Base-by-base conservation (phyloP, 2,888 invertebrate genomes). In the Chloromyia formosa region DNA sequence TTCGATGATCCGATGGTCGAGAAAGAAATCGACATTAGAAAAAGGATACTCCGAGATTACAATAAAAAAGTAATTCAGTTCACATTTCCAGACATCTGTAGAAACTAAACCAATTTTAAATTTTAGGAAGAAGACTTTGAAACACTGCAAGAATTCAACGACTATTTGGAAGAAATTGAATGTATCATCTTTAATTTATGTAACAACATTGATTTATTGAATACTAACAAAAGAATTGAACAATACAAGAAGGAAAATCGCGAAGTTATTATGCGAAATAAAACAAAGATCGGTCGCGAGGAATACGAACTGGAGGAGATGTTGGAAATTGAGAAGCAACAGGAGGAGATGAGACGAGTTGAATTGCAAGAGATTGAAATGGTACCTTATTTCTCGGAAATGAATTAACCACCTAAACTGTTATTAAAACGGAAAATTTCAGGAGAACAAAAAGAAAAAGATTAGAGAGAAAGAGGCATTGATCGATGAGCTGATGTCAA, bases 1-100 rank as follows among this genome's bases (percentile, higher is more conserved):
- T 99, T 98, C 83, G 98, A 99, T 87, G 98, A 99, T 87, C 89
- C 98, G 0, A 89, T 90, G 86, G 95, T 99, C 0, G 99, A 99
- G 85, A 98, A 98, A 84, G 99, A 99, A 88, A 93, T 98, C 9
- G 97, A 98, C 82, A 96, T 98, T 77, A 88, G 99, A 40, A 94
- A 94, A 82, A 88, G 93, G 79, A 91, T 99, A 22, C 86, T 97
- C 12, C 90, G 92, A 79, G 96, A 98, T 84, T 98, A 93, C 82
- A 98, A 97, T 82, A 96, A 97, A 82, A 95, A 93, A 82, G 78
- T 78, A 61, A 4, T 4, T 4, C 27, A 35, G 7, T 35, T 35
- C 7, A 35, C 27, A 35, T 7, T n/a, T n/a, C n/a, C n/a, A n/a
- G n/a, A n/a, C n/a, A n/a, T n/a, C n/a, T n/a, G n/a, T n/a, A n/a